These are phyloP conservation scores for Stegophylla sp. DNA, from an alignment of 2,888 invertebrate species.

Conservation along the genomic window DNA sequence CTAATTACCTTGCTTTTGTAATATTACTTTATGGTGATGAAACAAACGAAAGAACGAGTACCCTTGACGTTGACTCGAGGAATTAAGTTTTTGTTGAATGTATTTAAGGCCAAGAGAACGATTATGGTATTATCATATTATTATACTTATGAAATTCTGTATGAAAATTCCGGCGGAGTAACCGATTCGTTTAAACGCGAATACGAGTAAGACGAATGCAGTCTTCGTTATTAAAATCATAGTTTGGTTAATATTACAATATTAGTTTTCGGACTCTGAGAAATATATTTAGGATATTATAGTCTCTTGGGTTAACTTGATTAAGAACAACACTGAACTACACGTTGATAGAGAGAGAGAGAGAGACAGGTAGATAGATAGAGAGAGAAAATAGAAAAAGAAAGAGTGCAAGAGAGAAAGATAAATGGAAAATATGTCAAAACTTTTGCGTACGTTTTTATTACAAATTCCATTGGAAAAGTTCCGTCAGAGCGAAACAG, in stretches of 20 bases:
- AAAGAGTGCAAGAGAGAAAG: background rate
- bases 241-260: too few species aligned
- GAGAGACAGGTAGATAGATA: too few species aligned
- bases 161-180: background rate
- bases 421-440: background rate
- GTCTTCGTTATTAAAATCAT: too few species aligned
- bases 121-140: too few species aligned
- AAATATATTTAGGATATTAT: too few species aligned
- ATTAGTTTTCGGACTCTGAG: too few species aligned
- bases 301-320: too few species aligned
- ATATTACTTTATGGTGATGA: background rate
- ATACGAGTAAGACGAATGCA: too few species aligned
- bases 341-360: too few species aligned
- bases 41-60: background rate
- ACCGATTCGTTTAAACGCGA: background rate
- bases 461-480: constrained; percentile 29
- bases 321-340: too few species aligned
- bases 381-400: background rate
- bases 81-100: background rate
- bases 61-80: background rate
- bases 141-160: background rate
- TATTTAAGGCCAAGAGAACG: background rate
- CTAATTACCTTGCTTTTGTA: constrained; percentile 1
- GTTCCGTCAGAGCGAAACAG: constrained; percentile 3
- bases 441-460: constrained; percentile 32